Percentiles rank a stretch among this genome's conserved stretches.
phyloP scores from a whole-genome alignment of 2,888 invertebrate species.

The Zaprionus bogoriensis region DNA sequence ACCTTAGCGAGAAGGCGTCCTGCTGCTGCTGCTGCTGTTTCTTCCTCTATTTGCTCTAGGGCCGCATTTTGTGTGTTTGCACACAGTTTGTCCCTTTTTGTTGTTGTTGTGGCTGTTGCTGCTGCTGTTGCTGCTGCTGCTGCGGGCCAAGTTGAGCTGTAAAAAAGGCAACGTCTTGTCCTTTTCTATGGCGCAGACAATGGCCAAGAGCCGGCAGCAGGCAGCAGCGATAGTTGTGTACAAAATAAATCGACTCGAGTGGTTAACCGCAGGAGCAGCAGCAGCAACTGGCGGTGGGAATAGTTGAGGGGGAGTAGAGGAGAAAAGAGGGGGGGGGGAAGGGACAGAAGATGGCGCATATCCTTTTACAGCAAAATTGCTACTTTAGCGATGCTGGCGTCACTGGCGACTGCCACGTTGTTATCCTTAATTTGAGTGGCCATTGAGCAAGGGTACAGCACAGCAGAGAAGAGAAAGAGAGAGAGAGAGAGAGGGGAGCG shows the following conservation, averaged over 20 bases:
- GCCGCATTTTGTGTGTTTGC: constrained; percentile 68
- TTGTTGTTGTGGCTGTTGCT: constrained; percentile 9
- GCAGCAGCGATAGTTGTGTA: constrained; percentile 65
- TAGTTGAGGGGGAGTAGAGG: background rate
- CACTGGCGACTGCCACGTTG: constrained; percentile 56
- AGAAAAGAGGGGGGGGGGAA: background rate
- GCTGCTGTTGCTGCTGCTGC: constrained; percentile 11
- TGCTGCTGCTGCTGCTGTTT: constrained; percentile 22
- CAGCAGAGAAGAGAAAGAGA: too few species aligned
- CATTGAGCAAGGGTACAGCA: constrained; percentile 54
- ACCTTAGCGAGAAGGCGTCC: constrained; percentile 38
- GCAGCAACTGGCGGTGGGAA: constrained; percentile 6
- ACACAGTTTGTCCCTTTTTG: constrained; percentile 24
- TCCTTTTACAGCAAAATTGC: constrained; percentile 69
- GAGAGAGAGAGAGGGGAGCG: too few species aligned
- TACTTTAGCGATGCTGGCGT: constrained; percentile 53
- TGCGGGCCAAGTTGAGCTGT: constrained; percentile 47
- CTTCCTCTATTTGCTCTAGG: constrained; percentile 44
- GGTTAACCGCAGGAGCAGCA: constrained; percentile 65
- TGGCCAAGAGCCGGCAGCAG: constrained; percentile 18
- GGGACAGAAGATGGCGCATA: constrained; percentile 29
- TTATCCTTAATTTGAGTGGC: constrained; percentile 77
- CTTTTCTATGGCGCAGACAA: constrained; percentile 51
- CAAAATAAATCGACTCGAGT: constrained; percentile 76
- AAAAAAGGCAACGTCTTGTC: constrained; percentile 68